phyloP scores from a whole-genome alignment of 2,888 invertebrate genomes.

The Allolobophora icterica region DNA sequence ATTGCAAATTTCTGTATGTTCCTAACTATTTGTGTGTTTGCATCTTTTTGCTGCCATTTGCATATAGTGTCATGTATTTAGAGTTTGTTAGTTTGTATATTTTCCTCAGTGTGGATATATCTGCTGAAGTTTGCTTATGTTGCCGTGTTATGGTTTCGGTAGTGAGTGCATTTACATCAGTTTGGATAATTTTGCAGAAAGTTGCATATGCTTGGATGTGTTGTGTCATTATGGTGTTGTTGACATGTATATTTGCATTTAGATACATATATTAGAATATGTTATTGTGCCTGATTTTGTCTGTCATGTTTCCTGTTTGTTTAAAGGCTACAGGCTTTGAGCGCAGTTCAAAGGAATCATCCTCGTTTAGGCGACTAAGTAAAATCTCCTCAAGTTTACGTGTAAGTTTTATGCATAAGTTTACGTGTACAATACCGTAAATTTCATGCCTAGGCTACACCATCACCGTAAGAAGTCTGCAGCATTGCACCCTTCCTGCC shows the following conservation, averaged over 20 bases:
- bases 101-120: not conserved
- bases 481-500: not conserved
- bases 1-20: not conserved
- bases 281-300: conserved; percentile 8
- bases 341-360: conserved; percentile 20
- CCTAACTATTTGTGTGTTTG: not conserved
- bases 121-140: not conserved
- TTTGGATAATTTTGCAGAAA: not conserved
- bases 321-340: conserved; percentile 8
- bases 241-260: not conserved
- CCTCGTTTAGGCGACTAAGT: conserved; percentile 24
- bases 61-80: not conserved
- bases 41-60: not conserved
- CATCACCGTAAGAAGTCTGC: not conserved
- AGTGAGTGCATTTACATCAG: not conserved
- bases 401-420: conserved; percentile 21
- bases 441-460: not conserved
- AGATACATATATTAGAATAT: not conserved
- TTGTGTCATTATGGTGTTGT: not conserved
- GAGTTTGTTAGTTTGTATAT: not conserved
- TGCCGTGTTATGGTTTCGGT: not conserved
- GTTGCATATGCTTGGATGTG: not conserved
- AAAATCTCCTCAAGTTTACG: conserved; percentile 27
- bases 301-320: conserved; percentile 19
- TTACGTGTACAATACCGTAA: not conserved